Conservation (phyloP, 2,888 invertebrate species). For the Thymelicus acteon region DNA sequence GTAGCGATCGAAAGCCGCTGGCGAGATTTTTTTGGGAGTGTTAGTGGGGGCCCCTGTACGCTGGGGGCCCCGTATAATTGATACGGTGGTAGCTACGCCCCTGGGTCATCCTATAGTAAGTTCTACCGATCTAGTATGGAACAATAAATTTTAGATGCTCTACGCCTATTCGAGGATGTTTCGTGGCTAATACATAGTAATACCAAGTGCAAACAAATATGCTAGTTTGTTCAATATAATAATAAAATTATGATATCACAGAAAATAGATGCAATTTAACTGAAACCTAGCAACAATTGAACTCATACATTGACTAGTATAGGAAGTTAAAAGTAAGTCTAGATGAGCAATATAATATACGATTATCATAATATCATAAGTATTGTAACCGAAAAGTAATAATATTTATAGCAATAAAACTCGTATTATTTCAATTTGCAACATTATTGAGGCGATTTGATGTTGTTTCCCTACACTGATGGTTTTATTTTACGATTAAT, state of each 20-base stretch:
- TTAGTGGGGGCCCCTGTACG: no score
- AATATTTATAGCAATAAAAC: background rate
- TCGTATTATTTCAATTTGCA: background rate
- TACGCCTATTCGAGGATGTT: conserved; percentile 65
- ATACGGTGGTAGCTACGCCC: no score
- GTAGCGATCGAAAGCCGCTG: no score
- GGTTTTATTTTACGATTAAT: no score
- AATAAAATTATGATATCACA: conserved; percentile 71
- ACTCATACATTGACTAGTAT: conserved; percentile 77
- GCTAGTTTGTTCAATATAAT: conserved; percentile 72
- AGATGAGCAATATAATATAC: conserved; percentile 57
- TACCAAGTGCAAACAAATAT: conserved; percentile 49
- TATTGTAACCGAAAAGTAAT: conserved; percentile 14
- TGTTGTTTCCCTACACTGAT: background rate
- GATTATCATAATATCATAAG: conserved; percentile 24
- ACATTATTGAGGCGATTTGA: background rate
- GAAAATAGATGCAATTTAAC: conserved; percentile 64
- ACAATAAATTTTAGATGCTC: conserved; percentile 33
- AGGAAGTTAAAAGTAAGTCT: conserved; percentile 58
- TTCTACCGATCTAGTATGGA: background rate
- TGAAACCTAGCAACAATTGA: conserved; percentile 55
- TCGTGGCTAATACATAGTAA: conserved; percentile 72
- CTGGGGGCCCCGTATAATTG: no score
- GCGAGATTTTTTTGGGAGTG: no score
- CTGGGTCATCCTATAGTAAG: background rate